Evolutionary conservation across 2,113 vertebrate species (phyloP).

Genomic region (Neomonachus schauinslandi): DNA sequence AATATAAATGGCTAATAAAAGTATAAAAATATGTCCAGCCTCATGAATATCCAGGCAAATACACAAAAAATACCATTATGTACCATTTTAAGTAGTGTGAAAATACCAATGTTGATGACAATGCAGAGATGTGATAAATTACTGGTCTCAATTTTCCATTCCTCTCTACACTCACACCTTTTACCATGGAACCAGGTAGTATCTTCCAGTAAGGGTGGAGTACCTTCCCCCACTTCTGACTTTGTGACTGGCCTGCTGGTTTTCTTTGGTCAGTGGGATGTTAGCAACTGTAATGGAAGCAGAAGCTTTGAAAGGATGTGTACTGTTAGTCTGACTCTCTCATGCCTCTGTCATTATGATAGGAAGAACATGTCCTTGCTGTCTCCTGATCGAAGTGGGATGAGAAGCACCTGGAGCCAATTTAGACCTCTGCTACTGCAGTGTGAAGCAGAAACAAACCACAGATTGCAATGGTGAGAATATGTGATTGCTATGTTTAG

Average conservation of each 20-base stretch:
- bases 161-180: fast-evolving
- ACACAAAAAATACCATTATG: not conserved
- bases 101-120: not conserved
- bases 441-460: not conserved
- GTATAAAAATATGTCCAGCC: not conserved
- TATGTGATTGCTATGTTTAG: not conserved
- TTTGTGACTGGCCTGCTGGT: not conserved
- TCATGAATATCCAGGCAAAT: not conserved
- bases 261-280: not conserved
- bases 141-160: not conserved
- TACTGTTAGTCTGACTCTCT: not conserved
- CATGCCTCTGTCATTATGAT: not conserved
- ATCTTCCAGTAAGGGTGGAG: not conserved
- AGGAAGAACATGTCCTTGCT: not conserved
- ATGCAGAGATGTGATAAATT: not conserved
- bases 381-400: not conserved
- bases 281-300: not conserved
- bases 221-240: fast-evolving
- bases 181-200: not conserved
- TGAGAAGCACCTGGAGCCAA: not conserved
- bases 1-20: not conserved
- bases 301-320: not conserved
- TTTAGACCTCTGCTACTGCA: fast-evolving
- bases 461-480: not conserved
- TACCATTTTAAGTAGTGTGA: not conserved